These are phyloP conservation scores for Stichopus chloronotus DNA, from an alignment of 35 echinoderm and acorn worm species.

Conservation along the genomic window DNA sequence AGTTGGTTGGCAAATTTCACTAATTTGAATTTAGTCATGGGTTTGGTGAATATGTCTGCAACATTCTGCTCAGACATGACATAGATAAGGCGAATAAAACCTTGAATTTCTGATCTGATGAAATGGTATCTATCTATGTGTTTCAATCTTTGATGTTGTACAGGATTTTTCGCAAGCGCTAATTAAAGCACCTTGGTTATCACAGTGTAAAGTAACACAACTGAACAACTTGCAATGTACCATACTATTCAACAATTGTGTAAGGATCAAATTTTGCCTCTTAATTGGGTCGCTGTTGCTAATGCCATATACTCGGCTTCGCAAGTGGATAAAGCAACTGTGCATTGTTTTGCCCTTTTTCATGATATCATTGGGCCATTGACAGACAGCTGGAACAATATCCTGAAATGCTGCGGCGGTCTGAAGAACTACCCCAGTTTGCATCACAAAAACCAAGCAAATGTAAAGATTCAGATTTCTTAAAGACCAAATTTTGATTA, in stretches of 20 bases:
- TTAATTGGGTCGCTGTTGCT: slow-evolving; percentile 4
- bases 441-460: slow-evolving; percentile 58
- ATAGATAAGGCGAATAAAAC: slow-evolving; percentile 15
- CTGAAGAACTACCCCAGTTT: slow-evolving; percentile 33
- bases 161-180: slow-evolving; percentile 25
- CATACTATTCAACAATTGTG: slow-evolving; percentile 12
- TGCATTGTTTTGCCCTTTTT: slow-evolving; percentile 39
- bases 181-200: slow-evolving; percentile 45
- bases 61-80: slow-evolving; percentile 8
- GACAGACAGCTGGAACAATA: slow-evolving; percentile 50
- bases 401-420: slow-evolving; percentile 46
- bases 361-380: slow-evolving; percentile 41
- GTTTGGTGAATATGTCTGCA: slow-evolving; percentile 55
- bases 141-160: slow-evolving; percentile 46
- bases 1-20: not conserved
- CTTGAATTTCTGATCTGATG: slow-evolving; percentile 29
- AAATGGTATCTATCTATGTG: slow-evolving; percentile 44
- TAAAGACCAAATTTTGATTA: slow-evolving; percentile 47
- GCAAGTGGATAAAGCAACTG: slow-evolving; percentile 49
- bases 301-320: slow-evolving; percentile 64
- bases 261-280: slow-evolving; percentile 32
- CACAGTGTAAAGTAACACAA: slow-evolving; percentile 32
- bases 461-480: slow-evolving; percentile 47
- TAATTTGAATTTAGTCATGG: not conserved
- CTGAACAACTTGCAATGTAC: not conserved